phyloP scores from a whole-genome alignment of 1,140 invertebrate genomes.

The Bombus vancouverensis region DNA sequence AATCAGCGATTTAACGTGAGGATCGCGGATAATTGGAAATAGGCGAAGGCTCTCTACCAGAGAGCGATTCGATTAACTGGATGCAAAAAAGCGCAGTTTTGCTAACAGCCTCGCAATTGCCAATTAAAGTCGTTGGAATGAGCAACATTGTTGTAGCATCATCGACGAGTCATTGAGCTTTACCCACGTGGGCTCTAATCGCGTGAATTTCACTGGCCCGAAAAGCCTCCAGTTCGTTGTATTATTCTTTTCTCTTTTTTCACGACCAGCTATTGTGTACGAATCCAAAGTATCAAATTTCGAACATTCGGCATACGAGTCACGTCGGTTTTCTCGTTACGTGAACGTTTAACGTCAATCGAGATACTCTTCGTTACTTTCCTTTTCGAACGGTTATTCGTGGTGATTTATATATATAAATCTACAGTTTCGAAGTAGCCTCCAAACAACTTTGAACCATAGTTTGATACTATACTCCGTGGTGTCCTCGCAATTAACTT shows the following conservation, averaged over 20 bases:
- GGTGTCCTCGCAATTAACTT: not conserved
- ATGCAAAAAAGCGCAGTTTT: slow-evolving; percentile 39
- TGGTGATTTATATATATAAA: no score
- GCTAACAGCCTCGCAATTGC: slow-evolving; percentile 31
- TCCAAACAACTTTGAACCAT: not conserved
- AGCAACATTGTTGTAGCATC: slow-evolving; percentile 37
- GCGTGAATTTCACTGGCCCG: not conserved
- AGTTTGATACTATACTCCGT: no score
- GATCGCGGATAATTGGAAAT: slow-evolving; percentile 35
- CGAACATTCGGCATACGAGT: not conserved
- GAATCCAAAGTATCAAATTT: not conserved
- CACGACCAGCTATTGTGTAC: no score
- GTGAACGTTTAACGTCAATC: not conserved
- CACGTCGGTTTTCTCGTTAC: not conserved
- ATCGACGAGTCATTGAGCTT: slow-evolving; percentile 30
- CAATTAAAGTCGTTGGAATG: slow-evolving; percentile 45
- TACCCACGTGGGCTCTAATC: not conserved
- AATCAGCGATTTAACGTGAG: slow-evolving; percentile 29
- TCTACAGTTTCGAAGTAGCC: not conserved
- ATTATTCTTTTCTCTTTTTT: not conserved
- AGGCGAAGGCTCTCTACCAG: not conserved
- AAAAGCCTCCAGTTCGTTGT: not conserved
- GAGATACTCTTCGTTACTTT: not conserved
- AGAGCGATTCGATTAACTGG: slow-evolving; percentile 41
- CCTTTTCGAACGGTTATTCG: not conserved